A percentile compares a stretch with the other conserved stretches of the same genome.
Evolutionary conservation across 1,140 invertebrate species (phyloP).

Genomic region (Proales similis): DNA sequence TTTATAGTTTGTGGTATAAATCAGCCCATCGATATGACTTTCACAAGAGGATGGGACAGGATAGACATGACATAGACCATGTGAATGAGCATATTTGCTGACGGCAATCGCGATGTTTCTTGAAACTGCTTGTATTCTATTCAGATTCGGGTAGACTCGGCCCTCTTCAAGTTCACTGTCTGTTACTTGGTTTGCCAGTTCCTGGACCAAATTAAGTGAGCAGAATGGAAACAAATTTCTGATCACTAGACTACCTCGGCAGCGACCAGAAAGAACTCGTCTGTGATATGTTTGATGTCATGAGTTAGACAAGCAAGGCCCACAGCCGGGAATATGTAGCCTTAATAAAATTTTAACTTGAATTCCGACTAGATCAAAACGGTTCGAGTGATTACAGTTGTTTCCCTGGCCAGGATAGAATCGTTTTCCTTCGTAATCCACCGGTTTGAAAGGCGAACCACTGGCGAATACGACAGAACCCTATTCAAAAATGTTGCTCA

Average conservation of each 20-base stretch:
- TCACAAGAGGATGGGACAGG: slow-evolving; percentile 62
- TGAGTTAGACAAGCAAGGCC: slow-evolving; percentile 47
- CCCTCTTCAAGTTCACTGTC: slow-evolving; percentile 70
- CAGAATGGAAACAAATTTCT: background rate
- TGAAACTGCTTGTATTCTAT: slow-evolving; percentile 71
- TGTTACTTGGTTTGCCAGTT: slow-evolving; percentile 68
- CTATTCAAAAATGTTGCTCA: too few relatives aligned
- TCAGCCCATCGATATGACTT: background rate
- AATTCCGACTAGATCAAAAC: background rate
- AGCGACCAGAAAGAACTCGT: slow-evolving; percentile 49
- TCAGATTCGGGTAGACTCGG: slow-evolving; percentile 78
- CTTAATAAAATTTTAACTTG: slow-evolving; percentile 25
- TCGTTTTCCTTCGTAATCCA: slow-evolving; percentile 43
- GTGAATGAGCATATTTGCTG: slow-evolving; percentile 38
- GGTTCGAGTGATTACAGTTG: slow-evolving; percentile 40
- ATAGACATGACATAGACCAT: slow-evolving; percentile 66
- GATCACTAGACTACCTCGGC: slow-evolving; percentile 44
- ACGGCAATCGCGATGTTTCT: slow-evolving; percentile 55
- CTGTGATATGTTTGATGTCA: slow-evolving; percentile 47
- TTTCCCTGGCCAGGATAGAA: slow-evolving; percentile 51
- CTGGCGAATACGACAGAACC: slow-evolving; percentile 52
- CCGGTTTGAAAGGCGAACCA: slow-evolving; percentile 49
- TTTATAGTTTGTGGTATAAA: slow-evolving; percentile 2
- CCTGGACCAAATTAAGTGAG: slow-evolving; percentile 58
- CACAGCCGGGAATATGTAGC: slow-evolving; percentile 53